A percentile compares a stretch with the other conserved stretches of the same genome.
phyloP scores from a whole-genome alignment of 2,113 vertebrate species.

The Pangasianodon hypophthalmus region DNA sequence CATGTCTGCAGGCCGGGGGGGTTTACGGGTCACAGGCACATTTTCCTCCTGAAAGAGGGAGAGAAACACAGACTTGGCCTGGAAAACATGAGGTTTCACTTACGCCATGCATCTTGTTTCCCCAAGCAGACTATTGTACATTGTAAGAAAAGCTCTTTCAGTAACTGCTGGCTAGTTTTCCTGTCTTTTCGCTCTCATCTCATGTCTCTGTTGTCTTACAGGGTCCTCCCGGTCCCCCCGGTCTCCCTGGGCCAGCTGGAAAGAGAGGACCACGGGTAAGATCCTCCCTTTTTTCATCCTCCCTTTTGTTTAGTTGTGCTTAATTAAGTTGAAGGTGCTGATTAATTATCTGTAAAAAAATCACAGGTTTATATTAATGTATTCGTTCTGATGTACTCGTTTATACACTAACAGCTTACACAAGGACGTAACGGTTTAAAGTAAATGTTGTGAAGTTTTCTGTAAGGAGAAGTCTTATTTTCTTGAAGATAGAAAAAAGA shows the following conservation, averaged over 20 bases:
- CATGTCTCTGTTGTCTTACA: slow-evolving; percentile 58
- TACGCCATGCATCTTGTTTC: background rate
- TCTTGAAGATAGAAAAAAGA: too few relatives aligned
- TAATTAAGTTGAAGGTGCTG: background rate
- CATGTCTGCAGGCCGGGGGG: background rate
- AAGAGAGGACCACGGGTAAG: slow-evolving; percentile 93
- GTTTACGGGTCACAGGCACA: background rate
- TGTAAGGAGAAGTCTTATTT: background rate
- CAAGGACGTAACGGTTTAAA: background rate
- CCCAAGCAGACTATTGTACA: background rate
- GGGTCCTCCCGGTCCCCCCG: slow-evolving; percentile 90
- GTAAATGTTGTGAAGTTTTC: background rate
- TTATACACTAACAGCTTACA: background rate
- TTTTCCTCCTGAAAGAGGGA: background rate
- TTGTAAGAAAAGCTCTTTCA: slow-evolving; percentile 60
- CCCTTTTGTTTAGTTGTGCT: background rate
- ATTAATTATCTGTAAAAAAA: background rate
- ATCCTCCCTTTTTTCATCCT: background rate
- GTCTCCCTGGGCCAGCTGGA: slow-evolving; percentile 88
- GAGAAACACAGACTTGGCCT: background rate
- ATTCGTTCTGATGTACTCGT: background rate
- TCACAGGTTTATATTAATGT: background rate
- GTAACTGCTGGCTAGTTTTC: slow-evolving; percentile 45
- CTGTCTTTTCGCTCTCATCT: slow-evolving; percentile 20
- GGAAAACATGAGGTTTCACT: slow-evolving; percentile 25